Evolutionary conservation across 2,113 vertebrate species (phyloP), one percentile per base, ranked within the genome.

Genomic region (Piprites chloris): DNA sequence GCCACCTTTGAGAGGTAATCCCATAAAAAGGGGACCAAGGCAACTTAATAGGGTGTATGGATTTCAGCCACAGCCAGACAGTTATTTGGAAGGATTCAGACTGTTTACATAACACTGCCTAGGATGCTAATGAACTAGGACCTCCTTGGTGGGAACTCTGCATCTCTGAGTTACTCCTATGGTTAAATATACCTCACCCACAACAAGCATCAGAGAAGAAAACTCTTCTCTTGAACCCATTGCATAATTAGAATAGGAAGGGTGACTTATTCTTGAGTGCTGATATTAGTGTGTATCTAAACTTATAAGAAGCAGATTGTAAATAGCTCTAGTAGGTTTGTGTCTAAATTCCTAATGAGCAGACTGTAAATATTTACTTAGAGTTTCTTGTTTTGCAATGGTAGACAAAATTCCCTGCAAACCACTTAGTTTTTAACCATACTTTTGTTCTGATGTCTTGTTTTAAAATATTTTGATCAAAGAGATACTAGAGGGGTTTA

Each of bases 351-450:
- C 41, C 78, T 69, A 58, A 90, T 22, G 27, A 90, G 44, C 9
- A 58, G 14, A 77, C 49, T 88, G 53, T 92, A 96, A 96, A 90
- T 93, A 83, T 96, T 95, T 95, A 76, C 50, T 58, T 92, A 28
- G 84, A 82, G 85, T 63, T 95, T 68, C 88, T 92, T 95, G 85
- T 52, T 93, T 68, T 30, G 50, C 52, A 89, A 24, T 24, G 28
- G 14, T 83, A 82, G 71, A 92, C 52, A 72, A 82, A 81, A 84
- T 69, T 87, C 77, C 91, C 53, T 13, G 11, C 44, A 87, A 78
- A 93, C 66, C 56, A 32, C 9, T 32, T 66, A 35, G 20, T 12
- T 80, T 93, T 90, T 41, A 27, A 56, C 32, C 52, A 24, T 32
- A n/a, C 12, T 79, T 85, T 72, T 50, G 11, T 73, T 91, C 79